Base-by-base conservation (phyloP, 2,888 invertebrate genomes). In the Ganaspis brasiliensis region DNA sequence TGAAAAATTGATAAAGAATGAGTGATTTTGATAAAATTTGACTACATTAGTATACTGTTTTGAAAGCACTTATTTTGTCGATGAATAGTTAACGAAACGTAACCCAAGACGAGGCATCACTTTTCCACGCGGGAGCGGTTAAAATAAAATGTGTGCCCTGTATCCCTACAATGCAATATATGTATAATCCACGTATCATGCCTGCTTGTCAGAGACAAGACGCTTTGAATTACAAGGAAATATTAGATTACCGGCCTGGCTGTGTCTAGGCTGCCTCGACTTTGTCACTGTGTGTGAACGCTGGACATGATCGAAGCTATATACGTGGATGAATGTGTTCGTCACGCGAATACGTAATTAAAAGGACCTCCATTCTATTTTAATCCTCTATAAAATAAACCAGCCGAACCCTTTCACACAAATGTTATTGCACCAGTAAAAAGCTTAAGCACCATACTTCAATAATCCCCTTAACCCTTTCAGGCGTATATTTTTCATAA, bases 161-260 rank as follows among this genome's bases (percentile, higher is more conserved):
- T 59, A 31, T 31, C 31, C 31, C 57, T n/a, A 59, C n/a, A 59
- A 26, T 31, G 31, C 31, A 6, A 31, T 31, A 31, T 31, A 31
- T 31, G 31, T 31, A 59, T 59, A 59, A 31, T n/a, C 31, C 26
- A 59, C 26, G 57, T 31, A 26, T 59, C 31, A 31, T 67, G 26
- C 16, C 10, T 45, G 70, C 74, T 74, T 78, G 55, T 72, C 71
- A 73, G 56, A 52, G 45, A 61, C 71, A 31, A 55, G 61, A 63
- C 70, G 84, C 77, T 79, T 89, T 85, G 82, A 84, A 86, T 89
- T 89, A 87, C 89, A 86, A 79, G 85, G 87, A 88, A 89, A 88
- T 90, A 90, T 90, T 86, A 81, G 79, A 83, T 90, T 89, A 88
- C 88, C 74, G 75, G 72, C 37, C 74, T 70, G 31, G 31, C n/a